Conservation (phyloP, 2,113 vertebrate species). For the Campylomormyrus numenius region DNA sequence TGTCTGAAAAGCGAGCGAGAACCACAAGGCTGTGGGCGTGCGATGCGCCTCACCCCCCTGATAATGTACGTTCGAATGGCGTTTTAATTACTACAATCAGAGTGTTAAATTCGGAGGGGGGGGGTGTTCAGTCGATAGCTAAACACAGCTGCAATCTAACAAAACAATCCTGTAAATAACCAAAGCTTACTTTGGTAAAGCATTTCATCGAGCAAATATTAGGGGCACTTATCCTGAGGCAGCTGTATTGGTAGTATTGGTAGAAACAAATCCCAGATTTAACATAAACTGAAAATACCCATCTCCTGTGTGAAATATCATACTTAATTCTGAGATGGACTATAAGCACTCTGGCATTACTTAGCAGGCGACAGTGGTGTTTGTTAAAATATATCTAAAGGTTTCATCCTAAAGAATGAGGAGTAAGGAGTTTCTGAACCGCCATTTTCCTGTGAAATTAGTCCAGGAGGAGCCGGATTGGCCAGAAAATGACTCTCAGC, state of each 20-base stretch:
- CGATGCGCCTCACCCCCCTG: neutral
- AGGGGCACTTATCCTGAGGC: neutral
- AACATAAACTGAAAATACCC: neutral
- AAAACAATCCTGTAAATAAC: neutral
- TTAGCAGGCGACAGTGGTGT: neutral
- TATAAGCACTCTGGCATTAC: neutral
- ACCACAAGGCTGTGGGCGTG: neutral
- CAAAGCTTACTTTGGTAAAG: neutral
- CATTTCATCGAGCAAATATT: neutral
- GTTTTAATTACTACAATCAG: conserved; percentile 51
- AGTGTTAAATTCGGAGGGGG: conserved; percentile 18
- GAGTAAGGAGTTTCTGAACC: neutral
- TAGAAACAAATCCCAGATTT: neutral
- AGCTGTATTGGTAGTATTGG: neutral
- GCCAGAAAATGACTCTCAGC: neutral
- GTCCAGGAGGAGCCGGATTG: neutral
- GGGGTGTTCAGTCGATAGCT: neutral
- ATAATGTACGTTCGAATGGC: conserved; percentile 16
- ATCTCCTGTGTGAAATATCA: neutral
- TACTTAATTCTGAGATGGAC: neutral
- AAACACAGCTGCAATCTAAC: conserved; percentile 30
- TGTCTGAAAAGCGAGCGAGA: neutral
- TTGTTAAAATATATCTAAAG: neutral
- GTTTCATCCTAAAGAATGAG: neutral
- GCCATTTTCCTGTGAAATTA: neutral